These are phyloP conservation scores for Drosophila nannoptera DNA, from an alignment of 1,140 invertebrate species.

Conservation along the genomic window DNA sequence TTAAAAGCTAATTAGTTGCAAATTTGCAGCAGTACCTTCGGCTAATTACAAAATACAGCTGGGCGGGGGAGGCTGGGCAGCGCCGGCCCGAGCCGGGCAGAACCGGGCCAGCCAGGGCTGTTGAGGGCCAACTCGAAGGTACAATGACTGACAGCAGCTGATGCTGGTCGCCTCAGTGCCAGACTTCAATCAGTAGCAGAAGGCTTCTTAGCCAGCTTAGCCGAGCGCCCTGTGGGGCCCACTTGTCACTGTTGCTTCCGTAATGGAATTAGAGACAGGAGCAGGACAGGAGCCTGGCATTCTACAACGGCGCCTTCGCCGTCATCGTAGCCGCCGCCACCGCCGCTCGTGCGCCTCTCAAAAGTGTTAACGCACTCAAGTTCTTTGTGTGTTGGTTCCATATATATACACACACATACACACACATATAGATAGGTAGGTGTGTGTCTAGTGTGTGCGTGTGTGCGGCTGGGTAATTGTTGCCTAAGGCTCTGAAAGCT, in stretches of 20 bases:
- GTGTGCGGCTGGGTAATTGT: conserved; percentile 42
- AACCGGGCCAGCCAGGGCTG: not conserved
- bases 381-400: conserved; percentile 51
- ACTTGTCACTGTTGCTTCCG: conserved; percentile 77
- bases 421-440: conserved; percentile 1
- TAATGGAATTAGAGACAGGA: conserved; percentile 67
- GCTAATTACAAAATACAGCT: conserved; percentile 48
- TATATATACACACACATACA: not conserved
- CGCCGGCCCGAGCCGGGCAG: not conserved
- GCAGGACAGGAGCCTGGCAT: conserved; percentile 3
- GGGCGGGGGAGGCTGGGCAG: not conserved
- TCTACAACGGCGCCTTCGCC: conserved; percentile 15
- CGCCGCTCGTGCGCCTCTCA: conserved; percentile 39
- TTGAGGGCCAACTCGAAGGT: conserved; percentile 39
- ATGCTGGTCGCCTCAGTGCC: conserved; percentile 7
- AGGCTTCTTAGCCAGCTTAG: conserved; percentile 41
- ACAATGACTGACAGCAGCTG: conserved; percentile 44
- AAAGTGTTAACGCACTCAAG: conserved; percentile 75
- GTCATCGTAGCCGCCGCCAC: too few species aligned
- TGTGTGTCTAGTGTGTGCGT: conserved; percentile 11
- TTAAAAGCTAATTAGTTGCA: conserved; percentile 75
- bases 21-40: conserved; percentile 50
- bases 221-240: conserved; percentile 47
- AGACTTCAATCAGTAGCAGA: conserved; percentile 57
- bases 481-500: conserved; percentile 43